phyloP scores from a whole-genome alignment of 2,797 vertebrate genomes.

The Danio choprae region DNA sequence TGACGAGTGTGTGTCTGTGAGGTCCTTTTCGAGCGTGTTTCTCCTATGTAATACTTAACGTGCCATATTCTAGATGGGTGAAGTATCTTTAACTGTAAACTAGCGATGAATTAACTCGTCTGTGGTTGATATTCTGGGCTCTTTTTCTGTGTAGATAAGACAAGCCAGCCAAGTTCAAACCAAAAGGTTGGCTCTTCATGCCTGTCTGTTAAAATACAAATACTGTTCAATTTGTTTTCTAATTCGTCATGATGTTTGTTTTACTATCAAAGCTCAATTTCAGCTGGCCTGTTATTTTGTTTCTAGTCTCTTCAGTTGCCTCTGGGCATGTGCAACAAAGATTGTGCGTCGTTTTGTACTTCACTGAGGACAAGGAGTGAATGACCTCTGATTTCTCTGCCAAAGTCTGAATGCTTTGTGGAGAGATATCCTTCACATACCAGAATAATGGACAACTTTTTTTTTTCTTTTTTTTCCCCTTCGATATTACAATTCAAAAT shows the following conservation, averaged over 20 bases:
- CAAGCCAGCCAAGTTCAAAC: slow-evolving; percentile 38
- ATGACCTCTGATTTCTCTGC: slow-evolving; percentile 63
- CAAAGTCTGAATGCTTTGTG: slow-evolving; percentile 66
- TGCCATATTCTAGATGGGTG: slow-evolving; percentile 76
- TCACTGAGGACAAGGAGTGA: slow-evolving; percentile 55
- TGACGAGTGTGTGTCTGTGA: slow-evolving; percentile 52
- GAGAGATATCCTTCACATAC: slow-evolving; percentile 37
- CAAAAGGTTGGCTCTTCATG: slow-evolving; percentile 49
- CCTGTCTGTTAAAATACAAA: slow-evolving; percentile 60
- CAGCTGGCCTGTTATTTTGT: slow-evolving; percentile 36
- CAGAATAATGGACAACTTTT: slow-evolving; percentile 20
- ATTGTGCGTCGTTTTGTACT: slow-evolving; percentile 34
- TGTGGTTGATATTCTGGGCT: slow-evolving; percentile 60
- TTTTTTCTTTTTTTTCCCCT: slow-evolving; percentile 19
- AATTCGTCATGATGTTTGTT: slow-evolving; percentile 25
- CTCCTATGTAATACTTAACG: slow-evolving; percentile 69
- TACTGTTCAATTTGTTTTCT: slow-evolving; percentile 24
- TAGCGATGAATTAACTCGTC: slow-evolving; percentile 71
- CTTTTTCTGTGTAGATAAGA: slow-evolving; percentile 63
- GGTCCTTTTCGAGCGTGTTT: slow-evolving; percentile 66
- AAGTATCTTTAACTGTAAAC: slow-evolving; percentile 68
- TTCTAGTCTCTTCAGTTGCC: slow-evolving; percentile 43
- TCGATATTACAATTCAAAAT: slow-evolving; percentile 55
- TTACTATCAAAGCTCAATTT: slow-evolving; percentile 29
- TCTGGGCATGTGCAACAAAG: slow-evolving; percentile 26